These are phyloP conservation scores for Penaeus monodon DNA, from an alignment of 2,888 invertebrate species.

Conservation along the genomic window DNA sequence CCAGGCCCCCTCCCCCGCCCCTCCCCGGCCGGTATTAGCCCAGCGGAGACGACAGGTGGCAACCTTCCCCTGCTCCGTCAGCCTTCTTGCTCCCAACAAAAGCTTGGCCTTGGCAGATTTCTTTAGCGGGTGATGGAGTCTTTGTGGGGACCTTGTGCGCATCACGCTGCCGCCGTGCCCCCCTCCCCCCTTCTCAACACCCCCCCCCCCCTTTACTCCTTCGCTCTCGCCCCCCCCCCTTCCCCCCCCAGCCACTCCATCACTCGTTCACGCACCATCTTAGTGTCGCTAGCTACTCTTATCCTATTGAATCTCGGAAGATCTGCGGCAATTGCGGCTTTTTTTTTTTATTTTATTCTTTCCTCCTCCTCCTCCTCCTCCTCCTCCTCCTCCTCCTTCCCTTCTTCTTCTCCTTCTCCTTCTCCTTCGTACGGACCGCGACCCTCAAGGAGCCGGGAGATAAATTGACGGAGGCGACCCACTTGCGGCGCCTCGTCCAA, in stretches of 20 bases:
- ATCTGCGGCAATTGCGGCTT: too few relatives aligned
- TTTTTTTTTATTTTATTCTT: neutral
- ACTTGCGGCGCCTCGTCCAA: too few relatives aligned
- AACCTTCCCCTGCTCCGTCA: neutral
- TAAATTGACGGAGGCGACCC: too few relatives aligned
- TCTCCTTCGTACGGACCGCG: too few relatives aligned
- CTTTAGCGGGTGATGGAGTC: constrained; percentile 6
- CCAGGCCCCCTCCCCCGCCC: neutral
- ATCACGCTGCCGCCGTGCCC: constrained; percentile 2
- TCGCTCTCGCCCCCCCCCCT: neutral
- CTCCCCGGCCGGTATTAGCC: neutral
- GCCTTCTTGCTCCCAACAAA: constrained; percentile 2
- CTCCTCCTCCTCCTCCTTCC: neutral
- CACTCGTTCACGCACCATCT: too few relatives aligned
- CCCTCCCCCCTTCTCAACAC: neutral
- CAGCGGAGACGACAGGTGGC: constrained; percentile 9
- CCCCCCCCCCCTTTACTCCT: neutral
- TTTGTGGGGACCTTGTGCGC: constrained; percentile 7
- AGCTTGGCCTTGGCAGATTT: constrained; percentile 21
- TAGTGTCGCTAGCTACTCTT: too few relatives aligned
- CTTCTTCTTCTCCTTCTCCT: neutral
- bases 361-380: neutral
- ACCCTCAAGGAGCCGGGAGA: too few relatives aligned
- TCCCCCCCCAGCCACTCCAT: neutral
- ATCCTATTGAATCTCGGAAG: too few relatives aligned